These are phyloP conservation scores for Aleadryas rufinucha DNA, from an alignment of 2,113 vertebrate species.

Conservation along the genomic window DNA sequence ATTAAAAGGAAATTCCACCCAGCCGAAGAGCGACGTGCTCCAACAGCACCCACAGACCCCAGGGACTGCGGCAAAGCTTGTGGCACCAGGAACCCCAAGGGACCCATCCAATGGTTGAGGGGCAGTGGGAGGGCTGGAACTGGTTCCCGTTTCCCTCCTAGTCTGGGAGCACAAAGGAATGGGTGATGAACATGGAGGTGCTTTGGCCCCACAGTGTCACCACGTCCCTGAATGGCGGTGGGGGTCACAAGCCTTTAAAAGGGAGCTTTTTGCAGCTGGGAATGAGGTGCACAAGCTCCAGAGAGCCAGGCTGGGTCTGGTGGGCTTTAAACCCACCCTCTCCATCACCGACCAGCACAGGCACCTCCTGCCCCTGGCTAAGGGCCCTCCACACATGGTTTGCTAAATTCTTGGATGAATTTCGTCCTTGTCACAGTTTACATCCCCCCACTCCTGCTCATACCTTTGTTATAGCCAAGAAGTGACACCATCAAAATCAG, in stretches of 20 bases:
- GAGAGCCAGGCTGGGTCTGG: neutral
- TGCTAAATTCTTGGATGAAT: neutral
- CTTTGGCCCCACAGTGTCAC: neutral
- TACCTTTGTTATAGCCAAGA: conserved; percentile 12
- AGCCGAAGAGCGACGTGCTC: accelerated
- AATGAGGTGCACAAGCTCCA: accelerated
- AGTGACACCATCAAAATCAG: neutral
- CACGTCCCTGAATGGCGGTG: accelerated
- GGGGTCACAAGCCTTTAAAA: neutral
- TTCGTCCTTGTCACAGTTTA: neutral
- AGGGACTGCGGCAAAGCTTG: accelerated
- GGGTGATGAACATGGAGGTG: neutral
- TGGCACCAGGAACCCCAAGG: accelerated
- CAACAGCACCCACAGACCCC: accelerated
- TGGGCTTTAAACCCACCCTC: neutral
- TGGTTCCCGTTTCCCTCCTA: neutral
- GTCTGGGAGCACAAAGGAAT: neutral
- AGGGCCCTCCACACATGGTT: accelerated
- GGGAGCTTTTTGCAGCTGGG: accelerated
- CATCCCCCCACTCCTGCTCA: neutral
- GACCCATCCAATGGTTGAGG: accelerated
- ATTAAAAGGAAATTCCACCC: neutral
- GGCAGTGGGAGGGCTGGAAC: accelerated
- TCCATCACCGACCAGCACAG: accelerated
- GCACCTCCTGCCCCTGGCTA: neutral